Evolutionary conservation across 2,113 vertebrate species (phyloP).

Genomic region (Sylvia atricapilla): DNA sequence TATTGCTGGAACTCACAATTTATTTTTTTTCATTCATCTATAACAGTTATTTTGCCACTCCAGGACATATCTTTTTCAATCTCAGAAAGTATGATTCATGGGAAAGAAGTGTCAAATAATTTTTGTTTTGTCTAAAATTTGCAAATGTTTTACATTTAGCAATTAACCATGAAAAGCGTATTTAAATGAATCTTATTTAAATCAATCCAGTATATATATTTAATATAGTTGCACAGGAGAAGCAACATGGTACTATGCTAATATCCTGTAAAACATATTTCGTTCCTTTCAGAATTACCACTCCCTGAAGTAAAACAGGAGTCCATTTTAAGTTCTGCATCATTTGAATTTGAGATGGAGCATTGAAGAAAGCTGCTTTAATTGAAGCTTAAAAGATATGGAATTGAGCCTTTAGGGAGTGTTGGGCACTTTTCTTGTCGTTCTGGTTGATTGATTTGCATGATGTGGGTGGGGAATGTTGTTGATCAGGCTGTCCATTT

Average conservation of each 20-base stretch:
- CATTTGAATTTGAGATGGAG: constrained; percentile 46
- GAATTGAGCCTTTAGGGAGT: constrained; percentile 45
- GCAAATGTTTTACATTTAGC: constrained; percentile 22
- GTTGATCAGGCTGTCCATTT: constrained; percentile 55
- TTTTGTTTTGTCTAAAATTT: constrained; percentile 41
- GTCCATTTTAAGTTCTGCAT: constrained; percentile 18
- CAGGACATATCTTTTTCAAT: constrained; percentile 39
- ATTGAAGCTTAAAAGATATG: constrained; percentile 37
- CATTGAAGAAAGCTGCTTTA: constrained; percentile 22
- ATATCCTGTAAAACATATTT: not conserved
- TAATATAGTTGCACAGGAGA: not conserved
- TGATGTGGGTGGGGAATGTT: constrained; percentile 54
- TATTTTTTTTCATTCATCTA: not conserved
- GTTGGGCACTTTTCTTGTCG: constrained; percentile 53
- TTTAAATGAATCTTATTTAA: constrained; percentile 13
- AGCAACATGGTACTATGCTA: not conserved
- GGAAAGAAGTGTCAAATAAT: constrained; percentile 40
- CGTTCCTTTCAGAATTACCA: constrained; percentile 9
- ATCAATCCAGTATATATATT: not conserved
- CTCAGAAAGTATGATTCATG: not conserved
- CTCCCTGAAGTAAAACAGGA: constrained; percentile 24
- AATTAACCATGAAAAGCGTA: constrained; percentile 34
- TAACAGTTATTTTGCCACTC: constrained; percentile 39
- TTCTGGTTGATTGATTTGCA: constrained; percentile 62
- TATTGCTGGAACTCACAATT: not conserved